Evolutionary conservation across 1,140 invertebrate genomes (phyloP), one percentile per base, ranked within the genome.

Genomic region (Bombus terrestris): DNA sequence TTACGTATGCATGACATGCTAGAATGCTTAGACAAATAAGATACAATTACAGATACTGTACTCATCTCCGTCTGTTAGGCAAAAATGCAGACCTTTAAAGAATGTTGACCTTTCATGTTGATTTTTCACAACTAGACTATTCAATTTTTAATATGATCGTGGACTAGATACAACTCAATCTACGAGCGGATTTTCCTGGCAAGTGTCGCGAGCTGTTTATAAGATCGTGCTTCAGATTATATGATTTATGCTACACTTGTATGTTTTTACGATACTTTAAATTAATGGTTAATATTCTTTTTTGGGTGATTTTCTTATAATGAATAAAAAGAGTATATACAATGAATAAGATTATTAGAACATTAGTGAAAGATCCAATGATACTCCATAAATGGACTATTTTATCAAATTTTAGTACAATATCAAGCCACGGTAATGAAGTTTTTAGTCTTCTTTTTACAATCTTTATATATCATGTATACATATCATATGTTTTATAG

Each of bases 261-360:
- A n/a, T 32, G 15, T 32, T 66, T 13, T 15, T 66, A 66, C 15
- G 1, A 15, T 66, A 35, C 13, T 66, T 66, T n/a, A n/a, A 13
- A 62, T n/a, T n/a, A 66, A 35, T 66, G 2, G 1, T 18, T 66
- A 66, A 66, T 66, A 22, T 66, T 32, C 5, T 32, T 32, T 66
- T 18, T 32, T 66, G 22, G 32, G 15, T 35, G 8, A 66, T 37
- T 68, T 68, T 68, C 37, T 37, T 68, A 1, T 37, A 37, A 37
- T 4, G 0, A 39, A 12, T 69, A 39, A 10, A 71, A 28, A 10
- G 39, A 8, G n/a, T 79, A n/a, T 47, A 64, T 59, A 85, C 28
- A 59, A 88, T 89, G 78, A 32, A 82, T n/a, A 74, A 74, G 4
- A 32, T 62, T 57, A 4, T 75, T 74, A 81, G 57, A 22, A 62